Evolutionary conservation across 2,888 invertebrate genomes (phyloP).

Genomic region (Myathropa florea): DNA sequence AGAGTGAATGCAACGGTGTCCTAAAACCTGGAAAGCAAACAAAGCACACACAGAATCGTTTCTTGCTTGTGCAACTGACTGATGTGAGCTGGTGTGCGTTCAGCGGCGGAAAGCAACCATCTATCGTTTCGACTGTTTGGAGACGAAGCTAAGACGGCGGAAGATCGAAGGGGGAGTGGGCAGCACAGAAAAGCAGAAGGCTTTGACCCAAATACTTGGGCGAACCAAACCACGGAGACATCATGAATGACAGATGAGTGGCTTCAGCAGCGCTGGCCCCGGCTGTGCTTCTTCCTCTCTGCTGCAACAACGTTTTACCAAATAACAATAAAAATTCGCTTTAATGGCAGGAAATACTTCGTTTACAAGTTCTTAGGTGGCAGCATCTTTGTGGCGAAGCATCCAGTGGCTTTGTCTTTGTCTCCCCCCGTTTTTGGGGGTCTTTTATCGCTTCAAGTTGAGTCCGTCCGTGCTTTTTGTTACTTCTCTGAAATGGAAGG

Average conservation of each 20-base stretch:
- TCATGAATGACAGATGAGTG: slow-evolving; percentile 23
- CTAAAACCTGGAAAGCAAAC: slow-evolving; percentile 11
- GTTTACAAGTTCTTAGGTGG: not conserved
- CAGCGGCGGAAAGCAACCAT: not conserved
- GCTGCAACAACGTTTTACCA: not conserved
- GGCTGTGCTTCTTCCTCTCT: too few species aligned
- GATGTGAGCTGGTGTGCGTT: not conserved
- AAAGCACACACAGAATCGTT: not conserved
- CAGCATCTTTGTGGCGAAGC: not conserved
- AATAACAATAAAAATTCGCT: slow-evolving; percentile 15
- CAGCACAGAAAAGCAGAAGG: not conserved
- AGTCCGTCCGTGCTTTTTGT: not conserved
- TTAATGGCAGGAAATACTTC: not conserved
- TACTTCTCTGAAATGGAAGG: not conserved
- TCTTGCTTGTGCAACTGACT: not conserved
- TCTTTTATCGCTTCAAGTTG: not conserved
- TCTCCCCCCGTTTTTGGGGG: not conserved
- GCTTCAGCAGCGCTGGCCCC: not conserved
- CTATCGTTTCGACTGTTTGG: not conserved
- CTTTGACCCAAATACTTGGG: slow-evolving; percentile 55
- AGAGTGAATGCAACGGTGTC: slow-evolving; percentile 39
- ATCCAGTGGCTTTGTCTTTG: not conserved
- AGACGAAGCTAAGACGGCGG: not conserved
- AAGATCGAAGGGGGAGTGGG: not conserved
- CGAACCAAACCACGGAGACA: slow-evolving; percentile 28